Percentiles rank a stretch among this genome's conserved stretches.
Conservation (phyloP, 2,888 invertebrate species). For the Xylota sylvarum region DNA sequence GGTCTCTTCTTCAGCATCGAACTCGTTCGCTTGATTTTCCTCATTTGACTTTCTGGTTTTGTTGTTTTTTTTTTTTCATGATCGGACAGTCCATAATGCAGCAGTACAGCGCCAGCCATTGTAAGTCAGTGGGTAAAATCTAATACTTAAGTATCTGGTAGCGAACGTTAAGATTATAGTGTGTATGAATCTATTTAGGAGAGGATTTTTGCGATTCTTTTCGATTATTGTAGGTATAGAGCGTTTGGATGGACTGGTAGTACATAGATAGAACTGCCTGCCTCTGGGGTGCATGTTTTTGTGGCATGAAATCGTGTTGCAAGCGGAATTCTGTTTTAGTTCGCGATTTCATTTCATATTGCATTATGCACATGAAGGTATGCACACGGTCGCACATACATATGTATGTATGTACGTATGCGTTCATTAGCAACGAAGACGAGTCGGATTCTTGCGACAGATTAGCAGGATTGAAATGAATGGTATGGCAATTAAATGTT, state of each 20-base stretch:
- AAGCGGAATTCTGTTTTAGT: conserved; percentile 33
- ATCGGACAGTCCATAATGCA: conserved; percentile 53
- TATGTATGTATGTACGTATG: too few species aligned
- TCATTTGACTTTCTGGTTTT: conserved; percentile 70
- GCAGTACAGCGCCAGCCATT: conserved; percentile 9
- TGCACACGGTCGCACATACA: background rate
- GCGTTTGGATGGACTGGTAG: background rate
- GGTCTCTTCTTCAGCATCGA: conserved; percentile 56
- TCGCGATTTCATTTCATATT: conserved; percentile 21
- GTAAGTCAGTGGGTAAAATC: conserved; percentile 72
- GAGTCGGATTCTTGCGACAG: conserved; percentile 37
- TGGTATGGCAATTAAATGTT: conserved; percentile 22
- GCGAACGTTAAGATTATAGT: conserved; percentile 4
- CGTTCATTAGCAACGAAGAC: conserved; percentile 18
- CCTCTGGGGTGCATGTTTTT: conserved; percentile 28
- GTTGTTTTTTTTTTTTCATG: background rate
- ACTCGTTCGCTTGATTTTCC: conserved; percentile 68
- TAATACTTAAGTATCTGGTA: conserved; percentile 6
- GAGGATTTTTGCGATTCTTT: conserved; percentile 49
- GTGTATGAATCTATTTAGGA: conserved; percentile 10
- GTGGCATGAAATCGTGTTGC: conserved; percentile 50
- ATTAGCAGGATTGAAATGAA: conserved; percentile 7
- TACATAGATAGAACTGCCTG: conserved; percentile 13
- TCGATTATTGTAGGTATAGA: conserved; percentile 4
- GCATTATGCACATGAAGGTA: conserved; percentile 1